phyloP scores from a whole-genome alignment of 1,140 invertebrate species.

The Dendrolimus punctatus region DNA sequence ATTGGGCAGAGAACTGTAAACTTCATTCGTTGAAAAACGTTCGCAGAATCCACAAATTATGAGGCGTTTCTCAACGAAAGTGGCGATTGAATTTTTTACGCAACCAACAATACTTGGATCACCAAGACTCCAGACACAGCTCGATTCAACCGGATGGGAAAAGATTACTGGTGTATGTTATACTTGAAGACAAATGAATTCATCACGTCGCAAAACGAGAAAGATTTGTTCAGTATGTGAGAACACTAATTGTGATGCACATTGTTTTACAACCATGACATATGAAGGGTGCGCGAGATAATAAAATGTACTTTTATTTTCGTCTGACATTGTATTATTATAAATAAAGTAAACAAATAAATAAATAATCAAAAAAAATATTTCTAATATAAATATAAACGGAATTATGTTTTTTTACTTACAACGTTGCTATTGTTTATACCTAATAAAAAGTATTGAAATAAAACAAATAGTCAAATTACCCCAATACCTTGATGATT shows the following conservation, averaged over 20 bases:
- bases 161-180: conserved; percentile 7
- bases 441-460: conserved; percentile 1
- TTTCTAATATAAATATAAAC: not conserved
- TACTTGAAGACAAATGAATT: conserved; percentile 4
- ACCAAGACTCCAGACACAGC: conserved; percentile 1
- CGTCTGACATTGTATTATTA: conserved; percentile 1
- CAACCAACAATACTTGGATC: conserved; percentile 5
- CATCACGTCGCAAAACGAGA: conserved; percentile 5
- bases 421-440: conserved; percentile 1
- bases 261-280: conserved; percentile 7
- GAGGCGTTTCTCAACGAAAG: conserved; percentile 6
- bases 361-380: too few species aligned
- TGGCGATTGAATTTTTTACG: conserved; percentile 4
- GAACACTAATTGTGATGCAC: conserved; percentile 5
- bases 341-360: too few species aligned
- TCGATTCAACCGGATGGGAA: conserved; percentile 6
- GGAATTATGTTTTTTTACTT: conserved; percentile 1
- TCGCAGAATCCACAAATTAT: conserved; percentile 9
- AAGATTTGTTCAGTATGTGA: conserved; percentile 7
- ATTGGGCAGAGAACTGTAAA: conserved; percentile 6
- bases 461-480: conserved; percentile 4
- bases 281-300: conserved; percentile 1
- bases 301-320: conserved; percentile 8
- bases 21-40: conserved; percentile 4
- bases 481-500: conserved; percentile 1